phyloP scores from a whole-genome alignment of 1,140 invertebrate species.

The Lethrus apterus region DNA sequence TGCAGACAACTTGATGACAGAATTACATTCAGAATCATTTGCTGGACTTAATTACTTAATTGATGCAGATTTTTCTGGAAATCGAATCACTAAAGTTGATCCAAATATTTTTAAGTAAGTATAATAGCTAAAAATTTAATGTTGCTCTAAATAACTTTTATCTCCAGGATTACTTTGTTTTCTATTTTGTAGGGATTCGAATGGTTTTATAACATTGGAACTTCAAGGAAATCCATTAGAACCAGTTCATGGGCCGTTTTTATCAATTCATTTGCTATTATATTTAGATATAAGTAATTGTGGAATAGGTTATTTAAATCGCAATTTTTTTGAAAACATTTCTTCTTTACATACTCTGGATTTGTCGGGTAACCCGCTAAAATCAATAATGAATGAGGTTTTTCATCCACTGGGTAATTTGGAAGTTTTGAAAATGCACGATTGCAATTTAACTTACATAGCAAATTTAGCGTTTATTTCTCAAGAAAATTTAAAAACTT shows the following conservation, averaged over 20 bases:
- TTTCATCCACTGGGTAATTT: conserved; percentile 57
- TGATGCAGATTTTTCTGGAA: conserved; percentile 61
- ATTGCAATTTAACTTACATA: conserved; percentile 55
- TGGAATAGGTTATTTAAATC: conserved; percentile 50
- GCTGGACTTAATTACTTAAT: conserved; percentile 57
- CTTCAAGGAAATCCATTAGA: conserved; percentile 60
- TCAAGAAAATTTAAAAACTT: conserved; percentile 52
- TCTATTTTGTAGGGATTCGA: conserved; percentile 52
- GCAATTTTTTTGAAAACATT: conserved; percentile 59
- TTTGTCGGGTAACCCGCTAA: conserved; percentile 60
- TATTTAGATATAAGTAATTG: conserved; percentile 62
- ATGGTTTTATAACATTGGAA: conserved; percentile 60
- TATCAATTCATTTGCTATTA: conserved; percentile 56
- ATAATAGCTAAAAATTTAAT: conserved; percentile 16
- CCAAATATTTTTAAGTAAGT: conserved; percentile 62
- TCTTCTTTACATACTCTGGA: conserved; percentile 58
- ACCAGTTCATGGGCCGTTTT: conserved; percentile 54
- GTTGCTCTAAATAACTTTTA: no score
- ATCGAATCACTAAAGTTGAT: conserved; percentile 55
- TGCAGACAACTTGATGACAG: conserved; percentile 56
- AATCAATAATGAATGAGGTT: conserved; percentile 47
- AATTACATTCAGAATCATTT: conserved; percentile 53
- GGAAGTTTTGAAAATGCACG: conserved; percentile 57
- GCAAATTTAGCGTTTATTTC: conserved; percentile 49
- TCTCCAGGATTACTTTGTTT: conserved; percentile 20